phyloP scores from a whole-genome alignment of 2,888 invertebrate genomes.

The Dimorphilus gyrociliatus region DNA sequence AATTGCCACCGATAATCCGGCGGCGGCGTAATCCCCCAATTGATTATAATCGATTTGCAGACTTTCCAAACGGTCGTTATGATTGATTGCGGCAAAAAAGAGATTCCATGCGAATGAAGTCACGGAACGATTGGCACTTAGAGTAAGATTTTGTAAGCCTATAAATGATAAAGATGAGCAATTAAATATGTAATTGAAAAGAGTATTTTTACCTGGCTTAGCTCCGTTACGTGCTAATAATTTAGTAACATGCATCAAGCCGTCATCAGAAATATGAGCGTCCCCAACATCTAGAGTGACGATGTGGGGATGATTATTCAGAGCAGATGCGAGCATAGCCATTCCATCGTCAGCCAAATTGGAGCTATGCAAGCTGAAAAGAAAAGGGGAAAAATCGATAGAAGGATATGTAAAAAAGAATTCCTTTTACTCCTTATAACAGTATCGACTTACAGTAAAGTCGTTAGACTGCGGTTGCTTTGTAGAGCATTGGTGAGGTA shows the following conservation, averaged over 20 bases:
- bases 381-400: conserved; percentile 3
- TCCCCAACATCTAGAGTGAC: conserved; percentile 25
- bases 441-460: conserved; percentile 21
- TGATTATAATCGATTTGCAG: conserved; percentile 26
- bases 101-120: conserved; percentile 20
- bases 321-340: conserved; percentile 13
- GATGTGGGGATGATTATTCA: conserved; percentile 18
- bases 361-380: conserved; percentile 22
- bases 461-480: conserved; percentile 18
- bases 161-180: conserved; percentile 1
- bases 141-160: conserved; percentile 24
- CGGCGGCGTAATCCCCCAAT: conserved; percentile 20
- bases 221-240: conserved; percentile 15
- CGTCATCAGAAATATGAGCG: conserved; percentile 20
- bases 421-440: no score
- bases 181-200: not conserved
- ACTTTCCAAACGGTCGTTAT: conserved; percentile 13
- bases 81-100: conserved; percentile 22
- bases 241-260: conserved; percentile 15
- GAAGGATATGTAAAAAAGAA: not conserved
- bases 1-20: conserved; percentile 20
- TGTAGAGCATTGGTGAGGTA: conserved; percentile 16
- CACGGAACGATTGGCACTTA: conserved; percentile 24
- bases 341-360: conserved; percentile 19
- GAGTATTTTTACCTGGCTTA: conserved; percentile 14